Conservation (phyloP, 2,888 invertebrate species). For the Pseudanteris insignis region DNA sequence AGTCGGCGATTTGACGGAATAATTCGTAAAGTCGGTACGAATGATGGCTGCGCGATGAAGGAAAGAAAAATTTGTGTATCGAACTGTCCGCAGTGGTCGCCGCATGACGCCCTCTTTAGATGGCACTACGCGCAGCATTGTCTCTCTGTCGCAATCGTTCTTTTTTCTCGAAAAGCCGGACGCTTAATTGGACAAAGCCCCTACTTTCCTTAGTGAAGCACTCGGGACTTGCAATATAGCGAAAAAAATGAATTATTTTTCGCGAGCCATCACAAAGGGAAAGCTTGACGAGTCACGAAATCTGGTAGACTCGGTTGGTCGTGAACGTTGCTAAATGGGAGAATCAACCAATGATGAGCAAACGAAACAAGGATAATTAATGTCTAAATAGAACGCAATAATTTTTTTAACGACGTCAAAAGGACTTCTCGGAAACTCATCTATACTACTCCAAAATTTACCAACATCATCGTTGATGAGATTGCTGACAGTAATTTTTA, state of each 20-base stretch:
- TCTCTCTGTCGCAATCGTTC: constrained; percentile 38
- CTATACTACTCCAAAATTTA: too few species aligned
- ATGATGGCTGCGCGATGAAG: constrained; percentile 37
- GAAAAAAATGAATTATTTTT: constrained; percentile 60
- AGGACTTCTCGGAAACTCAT: too few species aligned
- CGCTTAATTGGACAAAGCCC: constrained; percentile 67
- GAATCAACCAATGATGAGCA: too few species aligned
- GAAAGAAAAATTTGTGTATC: constrained; percentile 54
- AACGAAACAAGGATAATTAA: too few species aligned
- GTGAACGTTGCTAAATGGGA: too few species aligned
- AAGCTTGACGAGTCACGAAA: constrained; percentile 37
- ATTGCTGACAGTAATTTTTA: too few species aligned
- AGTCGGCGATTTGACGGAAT: constrained; percentile 59
- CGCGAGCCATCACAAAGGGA: constrained; percentile 20
- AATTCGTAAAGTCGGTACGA: constrained; percentile 49
- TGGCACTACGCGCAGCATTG: constrained; percentile 62
- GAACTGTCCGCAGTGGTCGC: constrained; percentile 46
- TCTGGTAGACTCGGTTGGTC: constrained; percentile 16
- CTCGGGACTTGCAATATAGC: constrained; percentile 61
- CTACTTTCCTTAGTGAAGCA: constrained; percentile 56
- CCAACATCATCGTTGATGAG: too few species aligned
- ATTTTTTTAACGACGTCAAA: too few species aligned
- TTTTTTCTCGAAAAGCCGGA: constrained; percentile 56
- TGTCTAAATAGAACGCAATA: too few species aligned
- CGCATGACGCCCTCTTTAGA: constrained; percentile 55